Conservation (phyloP, 2,888 invertebrate genomes). For the Cheilosia pagana region DNA sequence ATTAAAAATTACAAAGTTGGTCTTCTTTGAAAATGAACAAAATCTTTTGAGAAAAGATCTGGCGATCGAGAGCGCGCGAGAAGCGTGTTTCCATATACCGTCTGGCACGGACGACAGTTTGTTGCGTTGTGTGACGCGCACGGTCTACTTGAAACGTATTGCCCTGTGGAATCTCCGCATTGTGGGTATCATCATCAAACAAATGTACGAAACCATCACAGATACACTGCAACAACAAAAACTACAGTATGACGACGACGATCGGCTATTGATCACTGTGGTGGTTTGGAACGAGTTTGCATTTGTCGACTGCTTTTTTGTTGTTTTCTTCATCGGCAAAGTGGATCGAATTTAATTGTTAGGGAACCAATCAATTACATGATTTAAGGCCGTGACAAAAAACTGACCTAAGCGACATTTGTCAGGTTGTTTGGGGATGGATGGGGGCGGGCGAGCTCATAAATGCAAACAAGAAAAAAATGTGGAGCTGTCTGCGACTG, state of each 20-base stretch:
- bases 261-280: conserved; percentile 49
- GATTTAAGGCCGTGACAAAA: background rate
- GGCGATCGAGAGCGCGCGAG: conserved; percentile 26
- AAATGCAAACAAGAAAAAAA: background rate
- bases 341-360: conserved; percentile 1
- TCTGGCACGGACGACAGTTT: conserved; percentile 59
- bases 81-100: conserved; percentile 58
- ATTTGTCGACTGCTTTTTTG: background rate
- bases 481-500: background rate
- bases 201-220: conserved; percentile 12
- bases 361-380: conserved; percentile 3
- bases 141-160: conserved; percentile 54
- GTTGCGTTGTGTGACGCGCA: conserved; percentile 65
- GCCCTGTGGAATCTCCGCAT: conserved; percentile 63
- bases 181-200: conserved; percentile 21
- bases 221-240: conserved; percentile 11
- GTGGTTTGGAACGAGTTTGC: conserved; percentile 56
- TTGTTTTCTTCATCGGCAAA: background rate
- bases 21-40: background rate
- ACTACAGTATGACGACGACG: conserved; percentile 12
- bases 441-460: background rate
- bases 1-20: conserved; percentile 20
- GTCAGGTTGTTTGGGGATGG: background rate
- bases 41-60: background rate
- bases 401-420: background rate